phyloP scores from a whole-genome alignment of 1,140 invertebrate species.

The Heliothis subflexa region DNA sequence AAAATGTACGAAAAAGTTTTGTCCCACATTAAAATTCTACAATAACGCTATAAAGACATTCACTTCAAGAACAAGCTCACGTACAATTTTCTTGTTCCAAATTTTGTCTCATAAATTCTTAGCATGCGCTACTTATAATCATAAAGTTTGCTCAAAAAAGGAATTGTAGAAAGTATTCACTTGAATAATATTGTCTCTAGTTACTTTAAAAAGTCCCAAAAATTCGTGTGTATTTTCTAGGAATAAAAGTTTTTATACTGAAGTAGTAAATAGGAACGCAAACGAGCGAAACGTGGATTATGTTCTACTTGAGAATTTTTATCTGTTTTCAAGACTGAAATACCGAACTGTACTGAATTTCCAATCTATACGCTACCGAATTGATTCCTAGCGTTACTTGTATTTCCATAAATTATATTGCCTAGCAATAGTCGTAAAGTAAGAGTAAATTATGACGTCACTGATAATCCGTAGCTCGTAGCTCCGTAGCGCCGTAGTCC shows the following conservation, averaged over 20 bases:
- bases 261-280: not conserved
- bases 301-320: not conserved
- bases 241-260: not conserved
- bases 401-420: constrained; percentile 28
- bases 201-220: not conserved
- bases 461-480: constrained; percentile 24
- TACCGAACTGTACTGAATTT: not conserved
- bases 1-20: not conserved
- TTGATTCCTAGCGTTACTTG: not conserved
- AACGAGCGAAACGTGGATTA: not conserved
- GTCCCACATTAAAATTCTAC: not conserved
- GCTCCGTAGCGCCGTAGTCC: not conserved
- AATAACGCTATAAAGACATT: not conserved
- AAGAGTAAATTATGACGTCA: constrained; percentile 1
- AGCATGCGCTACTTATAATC: not conserved
- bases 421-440: constrained; percentile 5
- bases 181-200: not conserved
- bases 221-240: not conserved
- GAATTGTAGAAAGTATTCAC: not conserved
- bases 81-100: constrained; percentile 12
- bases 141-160: not conserved
- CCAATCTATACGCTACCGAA: not conserved
- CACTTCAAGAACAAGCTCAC: not conserved
- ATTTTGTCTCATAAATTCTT: constrained; percentile 15
- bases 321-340: not conserved